phyloP scores from a whole-genome alignment of 2,888 invertebrate genomes.

The Anorthoa munda region DNA sequence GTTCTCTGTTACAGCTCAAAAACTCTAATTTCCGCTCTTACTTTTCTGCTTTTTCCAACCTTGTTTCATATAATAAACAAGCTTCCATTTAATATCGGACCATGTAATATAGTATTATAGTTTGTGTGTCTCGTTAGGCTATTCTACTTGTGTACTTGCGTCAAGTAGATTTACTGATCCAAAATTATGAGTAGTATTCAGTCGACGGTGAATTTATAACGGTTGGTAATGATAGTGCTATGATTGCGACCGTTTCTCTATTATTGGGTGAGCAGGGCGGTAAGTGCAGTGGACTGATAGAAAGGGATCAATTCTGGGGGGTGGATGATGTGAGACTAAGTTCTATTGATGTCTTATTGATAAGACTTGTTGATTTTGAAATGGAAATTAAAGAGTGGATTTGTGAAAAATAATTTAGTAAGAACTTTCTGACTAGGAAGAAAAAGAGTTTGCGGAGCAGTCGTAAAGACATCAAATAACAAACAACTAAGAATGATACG shows the following conservation, averaged over 20 bases:
- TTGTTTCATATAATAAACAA: too few species aligned
- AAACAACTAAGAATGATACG: too few species aligned
- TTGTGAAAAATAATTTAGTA: too few species aligned
- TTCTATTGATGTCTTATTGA: background rate
- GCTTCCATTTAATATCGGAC: too few species aligned
- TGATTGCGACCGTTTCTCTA: conserved; percentile 55
- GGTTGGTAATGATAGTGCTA: conserved; percentile 60
- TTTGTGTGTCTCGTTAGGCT: background rate
- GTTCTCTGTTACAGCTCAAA: too few species aligned
- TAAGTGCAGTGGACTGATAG: conserved; percentile 50
- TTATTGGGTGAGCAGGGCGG: conserved; percentile 52
- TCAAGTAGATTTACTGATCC: conserved; percentile 33
- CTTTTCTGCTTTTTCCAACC: too few species aligned
- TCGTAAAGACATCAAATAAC: too few species aligned
- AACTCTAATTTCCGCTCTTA: too few species aligned
- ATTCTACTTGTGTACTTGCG: background rate
- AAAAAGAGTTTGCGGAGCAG: too few species aligned
- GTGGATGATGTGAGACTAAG: background rate
- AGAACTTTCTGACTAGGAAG: too few species aligned
- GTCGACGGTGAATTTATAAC: conserved; percentile 65
- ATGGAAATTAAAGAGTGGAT: background rate
- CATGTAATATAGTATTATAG: too few species aligned
- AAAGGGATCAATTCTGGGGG: conserved; percentile 47
- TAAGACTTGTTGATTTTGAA: background rate
- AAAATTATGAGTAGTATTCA: conserved; percentile 27